Evolutionary conservation across 2,888 invertebrate species (phyloP).

Genomic region (Drosophila austrosaltans): DNA sequence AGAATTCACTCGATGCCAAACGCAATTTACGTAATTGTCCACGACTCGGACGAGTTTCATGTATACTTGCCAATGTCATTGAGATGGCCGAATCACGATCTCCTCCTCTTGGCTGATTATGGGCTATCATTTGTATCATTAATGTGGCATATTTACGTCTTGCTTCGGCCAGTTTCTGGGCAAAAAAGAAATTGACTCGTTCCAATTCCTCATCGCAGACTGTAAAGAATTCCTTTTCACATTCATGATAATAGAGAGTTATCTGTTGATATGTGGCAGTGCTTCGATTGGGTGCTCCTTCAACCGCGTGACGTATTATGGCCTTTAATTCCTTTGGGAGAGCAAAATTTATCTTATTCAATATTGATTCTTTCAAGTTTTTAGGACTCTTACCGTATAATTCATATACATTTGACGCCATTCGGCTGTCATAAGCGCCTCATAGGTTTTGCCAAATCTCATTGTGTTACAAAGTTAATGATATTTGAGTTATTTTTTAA

Average conservation of each 20-base stretch:
- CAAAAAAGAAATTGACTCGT: constrained; percentile 97
- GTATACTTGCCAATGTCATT: not conserved
- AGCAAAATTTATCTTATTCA: not conserved
- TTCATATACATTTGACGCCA: constrained; percentile 98
- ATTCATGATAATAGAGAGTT: constrained; percentile 89
- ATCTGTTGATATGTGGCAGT: constrained; percentile 85
- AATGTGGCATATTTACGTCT: constrained; percentile 94
- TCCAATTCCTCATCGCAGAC: constrained; percentile 95
- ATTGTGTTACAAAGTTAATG: constrained; percentile 84
- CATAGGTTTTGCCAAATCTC: constrained; percentile 98
- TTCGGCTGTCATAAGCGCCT: constrained; percentile 98
- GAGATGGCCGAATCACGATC: not conserved
- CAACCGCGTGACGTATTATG: constrained; percentile 93
- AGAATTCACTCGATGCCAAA: constrained; percentile 88
- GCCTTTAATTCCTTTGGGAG: constrained; percentile 89
- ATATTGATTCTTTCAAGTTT: rapidly evolving
- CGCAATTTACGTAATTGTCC: constrained; percentile 9
- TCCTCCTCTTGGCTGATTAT: not conserved
- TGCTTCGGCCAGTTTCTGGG: constrained; percentile 97
- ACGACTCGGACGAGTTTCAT: not conserved
- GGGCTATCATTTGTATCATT: constrained; percentile 78
- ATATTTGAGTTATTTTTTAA: not conserved
- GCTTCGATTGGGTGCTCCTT: constrained; percentile 93
- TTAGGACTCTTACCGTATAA: constrained; percentile 86
- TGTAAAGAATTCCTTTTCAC: constrained; percentile 95